Conservation (phyloP, 2,888 invertebrate genomes). For the Zhuqinia jingwanae region DNA sequence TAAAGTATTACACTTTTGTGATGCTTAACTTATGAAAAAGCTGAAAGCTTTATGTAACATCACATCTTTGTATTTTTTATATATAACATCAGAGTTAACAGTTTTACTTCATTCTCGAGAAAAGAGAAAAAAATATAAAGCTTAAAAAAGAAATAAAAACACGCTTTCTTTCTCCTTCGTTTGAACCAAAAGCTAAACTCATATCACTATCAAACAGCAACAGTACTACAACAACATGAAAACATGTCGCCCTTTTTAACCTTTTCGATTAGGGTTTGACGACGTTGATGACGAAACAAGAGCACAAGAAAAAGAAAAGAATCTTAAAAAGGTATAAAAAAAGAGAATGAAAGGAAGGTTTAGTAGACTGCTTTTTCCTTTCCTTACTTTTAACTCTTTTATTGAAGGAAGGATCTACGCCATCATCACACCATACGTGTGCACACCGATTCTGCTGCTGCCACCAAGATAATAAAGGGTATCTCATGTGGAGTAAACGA, state of each 20-base stretch:
- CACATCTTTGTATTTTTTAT: neutral
- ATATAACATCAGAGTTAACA: too few relatives aligned
- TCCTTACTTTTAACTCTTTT: neutral
- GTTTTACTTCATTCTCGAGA: neutral
- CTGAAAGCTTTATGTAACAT: conserved; percentile 25
- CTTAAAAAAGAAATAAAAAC: neutral
- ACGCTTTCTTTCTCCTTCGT: neutral
- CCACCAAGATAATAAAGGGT: conserved; percentile 1
- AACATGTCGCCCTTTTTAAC: conserved; percentile 15
- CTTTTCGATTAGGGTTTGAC: conserved; percentile 8
- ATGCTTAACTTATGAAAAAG: conserved; percentile 1
- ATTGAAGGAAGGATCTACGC: too few relatives aligned
- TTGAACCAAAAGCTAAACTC: too few relatives aligned
- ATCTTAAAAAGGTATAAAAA: neutral
- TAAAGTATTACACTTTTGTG: conserved; percentile 3
- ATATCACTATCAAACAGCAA: neutral
- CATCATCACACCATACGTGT: too few relatives aligned
- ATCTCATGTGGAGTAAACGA: conserved; percentile 23
- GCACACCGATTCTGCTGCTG: too few relatives aligned
- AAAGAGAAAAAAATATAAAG: neutral
- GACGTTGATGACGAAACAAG: conserved; percentile 1
- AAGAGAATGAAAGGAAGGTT: neutral
- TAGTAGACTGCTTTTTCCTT: neutral
- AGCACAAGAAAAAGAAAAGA: neutral
- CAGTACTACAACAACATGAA: neutral